phyloP scores from a whole-genome alignment of 1,140 invertebrate genomes.

The Sycophila sp. region DNA sequence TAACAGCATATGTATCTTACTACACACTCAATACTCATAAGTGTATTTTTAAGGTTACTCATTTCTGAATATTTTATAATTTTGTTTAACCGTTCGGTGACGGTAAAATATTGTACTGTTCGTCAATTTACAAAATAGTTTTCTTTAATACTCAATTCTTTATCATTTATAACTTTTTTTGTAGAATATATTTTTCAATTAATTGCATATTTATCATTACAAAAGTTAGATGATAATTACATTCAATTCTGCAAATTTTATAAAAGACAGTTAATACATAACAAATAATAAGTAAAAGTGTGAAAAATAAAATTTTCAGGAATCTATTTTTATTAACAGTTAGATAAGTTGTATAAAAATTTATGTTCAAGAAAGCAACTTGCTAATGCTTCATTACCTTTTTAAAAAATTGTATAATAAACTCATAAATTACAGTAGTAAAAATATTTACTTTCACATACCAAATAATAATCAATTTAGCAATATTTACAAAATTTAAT shows the following conservation, averaged over 20 bases:
- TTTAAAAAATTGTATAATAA: neutral
- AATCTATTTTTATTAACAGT: no score
- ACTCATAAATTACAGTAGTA: neutral
- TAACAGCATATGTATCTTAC: no score
- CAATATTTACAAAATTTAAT: slow-evolving; percentile 30
- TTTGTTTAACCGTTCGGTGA: neutral
- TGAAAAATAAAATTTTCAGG: no score
- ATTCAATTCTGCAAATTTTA: no score
- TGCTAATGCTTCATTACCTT: neutral
- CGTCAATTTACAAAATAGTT: neutral
- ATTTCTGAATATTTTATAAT: no score
- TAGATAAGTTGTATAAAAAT: slow-evolving; percentile 6
- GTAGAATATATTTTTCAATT: no score
- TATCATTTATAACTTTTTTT: neutral
- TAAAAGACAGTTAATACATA: no score
- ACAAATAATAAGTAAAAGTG: no score
- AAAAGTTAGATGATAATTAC: neutral
- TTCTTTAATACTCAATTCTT: neutral
- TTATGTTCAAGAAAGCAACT: slow-evolving; percentile 2
- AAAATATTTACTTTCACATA: slow-evolving; percentile 18
- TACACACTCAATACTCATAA: no score
- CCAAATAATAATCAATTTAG: slow-evolving; percentile 7
- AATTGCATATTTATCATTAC: neutral
- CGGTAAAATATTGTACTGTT: slow-evolving; percentile 1
- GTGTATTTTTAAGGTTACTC: no score